Conservation (phyloP, 2,888 invertebrate species). For the Itoplectis maculator region DNA sequence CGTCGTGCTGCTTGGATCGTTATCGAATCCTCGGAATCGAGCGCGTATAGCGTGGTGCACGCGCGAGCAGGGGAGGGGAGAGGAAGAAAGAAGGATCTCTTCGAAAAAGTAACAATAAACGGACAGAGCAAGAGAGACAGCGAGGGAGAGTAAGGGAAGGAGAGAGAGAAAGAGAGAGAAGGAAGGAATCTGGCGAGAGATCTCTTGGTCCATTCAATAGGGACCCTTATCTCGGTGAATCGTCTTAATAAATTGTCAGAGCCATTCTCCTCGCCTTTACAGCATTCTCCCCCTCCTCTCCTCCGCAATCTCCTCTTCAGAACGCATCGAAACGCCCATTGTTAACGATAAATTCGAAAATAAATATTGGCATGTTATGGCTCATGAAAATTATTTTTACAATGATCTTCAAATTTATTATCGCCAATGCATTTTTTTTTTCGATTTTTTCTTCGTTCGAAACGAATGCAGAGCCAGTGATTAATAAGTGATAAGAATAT, state of each 20-base stretch:
- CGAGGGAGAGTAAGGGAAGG: too few relatives aligned
- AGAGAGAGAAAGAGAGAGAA: constrained; percentile 65
- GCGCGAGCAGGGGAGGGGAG: constrained; percentile 32
- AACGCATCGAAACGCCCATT: constrained; percentile 45
- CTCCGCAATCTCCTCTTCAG: constrained; percentile 11
- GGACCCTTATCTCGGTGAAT: constrained; percentile 75
- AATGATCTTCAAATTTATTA: constrained; percentile 15
- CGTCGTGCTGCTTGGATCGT: constrained; percentile 73
- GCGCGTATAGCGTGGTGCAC: constrained; percentile 59
- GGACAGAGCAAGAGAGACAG: constrained; percentile 56
- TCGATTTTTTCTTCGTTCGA: background rate
- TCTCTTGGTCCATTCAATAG: constrained; percentile 74
- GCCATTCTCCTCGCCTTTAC: constrained; percentile 62
- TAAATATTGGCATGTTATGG: background rate
- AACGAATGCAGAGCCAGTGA: constrained; percentile 48
- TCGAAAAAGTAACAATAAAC: constrained; percentile 67
- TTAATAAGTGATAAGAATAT: constrained; percentile 39
- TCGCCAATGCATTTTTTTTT: background rate
- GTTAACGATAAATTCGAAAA: background rate
- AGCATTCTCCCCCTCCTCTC: constrained; percentile 42
- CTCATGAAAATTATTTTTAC: background rate
- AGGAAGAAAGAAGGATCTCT: constrained; percentile 53
- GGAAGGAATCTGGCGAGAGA: constrained; percentile 77
- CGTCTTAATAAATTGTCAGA: constrained; percentile 80
- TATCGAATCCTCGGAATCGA: constrained; percentile 80